Evolutionary conservation across 2,797 vertebrate genomes (phyloP).

Genomic region (Neosilurus hyrtlii): DNA sequence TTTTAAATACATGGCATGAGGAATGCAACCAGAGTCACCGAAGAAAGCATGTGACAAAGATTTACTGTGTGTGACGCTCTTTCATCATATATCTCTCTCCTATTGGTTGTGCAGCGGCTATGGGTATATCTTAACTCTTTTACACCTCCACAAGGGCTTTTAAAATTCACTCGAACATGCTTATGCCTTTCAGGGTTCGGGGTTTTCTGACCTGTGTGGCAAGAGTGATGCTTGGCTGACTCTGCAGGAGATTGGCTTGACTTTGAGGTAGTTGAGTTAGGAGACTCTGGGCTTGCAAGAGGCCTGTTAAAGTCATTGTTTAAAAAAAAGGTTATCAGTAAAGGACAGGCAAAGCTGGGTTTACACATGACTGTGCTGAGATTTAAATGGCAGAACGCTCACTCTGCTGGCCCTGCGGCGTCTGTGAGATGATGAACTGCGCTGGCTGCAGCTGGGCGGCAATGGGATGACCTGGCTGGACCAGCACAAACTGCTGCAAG

Average conservation of each 20-base stretch:
- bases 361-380: background rate
- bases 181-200: background rate
- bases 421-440: conserved; percentile 98
- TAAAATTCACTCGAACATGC: background rate
- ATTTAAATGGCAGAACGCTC: conserved; percentile 54
- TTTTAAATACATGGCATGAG: background rate
- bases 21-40: background rate
- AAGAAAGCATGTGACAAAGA: background rate
- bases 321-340: background rate
- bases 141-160: background rate
- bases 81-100: background rate
- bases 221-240: conserved; percentile 97
- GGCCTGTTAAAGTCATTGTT: conserved; percentile 70
- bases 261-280: conserved; percentile 99
- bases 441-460: conserved; percentile 88
- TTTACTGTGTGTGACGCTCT: background rate
- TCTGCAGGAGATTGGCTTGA: conserved; percentile 99
- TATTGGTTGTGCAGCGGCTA: background rate
- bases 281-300: conserved; percentile 96
- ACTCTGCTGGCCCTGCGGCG: conserved; percentile 94
- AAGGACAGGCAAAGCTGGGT: background rate
- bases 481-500: conserved; percentile 96
- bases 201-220: conserved; percentile 86
- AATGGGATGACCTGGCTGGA: conserved; percentile 86
- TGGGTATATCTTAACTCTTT: background rate